Base-by-base conservation (phyloP, 2,888 invertebrate species). In the Monochamus alternatus region DNA sequence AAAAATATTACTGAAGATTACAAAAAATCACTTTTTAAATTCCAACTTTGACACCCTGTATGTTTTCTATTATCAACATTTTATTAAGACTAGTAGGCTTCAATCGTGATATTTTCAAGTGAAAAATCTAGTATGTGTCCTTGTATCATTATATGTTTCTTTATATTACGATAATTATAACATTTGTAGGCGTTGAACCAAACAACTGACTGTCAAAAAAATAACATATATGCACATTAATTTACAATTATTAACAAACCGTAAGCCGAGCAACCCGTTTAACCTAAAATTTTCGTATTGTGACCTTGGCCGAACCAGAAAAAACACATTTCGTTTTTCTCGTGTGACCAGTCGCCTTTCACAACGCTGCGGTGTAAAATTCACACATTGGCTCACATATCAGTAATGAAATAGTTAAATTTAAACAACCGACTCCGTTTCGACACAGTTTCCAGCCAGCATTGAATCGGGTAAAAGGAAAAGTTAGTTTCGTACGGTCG, bases 401-500 rank as follows among this genome's bases (percentile, higher is more conserved):
- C 10, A 12, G 47, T 47, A 47, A 47, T 44, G 66, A 31, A 43
- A 30, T 66, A 43, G 7, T 43, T 47, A 66, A 43, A 14, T 47
- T 31, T 22, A 44, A 66, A 12, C 14, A 66, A 47, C 44, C 9
- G 47, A 3, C 12, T 47, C 47, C 0, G 47, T 47, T 47, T 47
- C 47, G 47, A 47, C 47, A 47, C 12, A 47, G 9, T 47, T 47
- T 47, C 47, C 47, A 47, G 12, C 47, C 47, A 12, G 12, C 12
- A 12, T 47, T 68, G 55, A 55, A 52, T n/a, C 31, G 52, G 55
- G 12, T 47, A 47, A 47, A 47, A 47, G 12, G 10, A 68, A 68
- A 68, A 55, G 14, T 58, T 58, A 3, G 58, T 58, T 30, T 58
- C 58, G 14, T 30, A n/a, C n/a, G 14, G 14, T 14, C 14, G 8